phyloP scores from a whole-genome alignment of 2,888 invertebrate genomes.

The Drosophila neotestacea region DNA sequence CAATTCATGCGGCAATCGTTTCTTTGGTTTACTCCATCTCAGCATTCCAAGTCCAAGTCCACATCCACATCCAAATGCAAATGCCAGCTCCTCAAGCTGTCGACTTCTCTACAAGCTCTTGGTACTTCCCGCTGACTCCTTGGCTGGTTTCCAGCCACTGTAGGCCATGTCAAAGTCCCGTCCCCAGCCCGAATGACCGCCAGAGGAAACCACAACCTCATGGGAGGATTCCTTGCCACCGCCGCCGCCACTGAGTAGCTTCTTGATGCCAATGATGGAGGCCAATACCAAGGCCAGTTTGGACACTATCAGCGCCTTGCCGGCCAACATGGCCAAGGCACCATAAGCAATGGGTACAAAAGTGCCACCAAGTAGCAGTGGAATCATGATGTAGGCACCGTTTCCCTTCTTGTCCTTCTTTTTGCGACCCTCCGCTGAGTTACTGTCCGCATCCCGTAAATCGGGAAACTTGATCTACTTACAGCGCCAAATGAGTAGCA shows the following conservation, averaged over 20 bases:
- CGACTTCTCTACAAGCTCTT: constrained; percentile 72
- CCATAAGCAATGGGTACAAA: constrained; percentile 93
- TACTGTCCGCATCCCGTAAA: constrained; percentile 86
- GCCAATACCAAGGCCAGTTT: constrained; percentile 93
- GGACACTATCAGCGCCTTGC: constrained; percentile 94
- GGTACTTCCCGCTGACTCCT: constrained; percentile 67
- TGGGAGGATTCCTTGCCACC: constrained; percentile 88
- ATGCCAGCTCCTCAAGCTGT: constrained; percentile 57
- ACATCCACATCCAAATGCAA: constrained; percentile 52
- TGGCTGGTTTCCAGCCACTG: constrained; percentile 86
- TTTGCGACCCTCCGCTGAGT: constrained; percentile 87
- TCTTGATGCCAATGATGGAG: constrained; percentile 94
- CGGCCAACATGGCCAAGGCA: constrained; percentile 92
- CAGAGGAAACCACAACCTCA: constrained; percentile 90
- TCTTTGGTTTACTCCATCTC: constrained; percentile 66
- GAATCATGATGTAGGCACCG: constrained; percentile 91
- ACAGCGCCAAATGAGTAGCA: background rate
- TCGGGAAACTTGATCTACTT: constrained; percentile 90
- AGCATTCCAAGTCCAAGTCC: constrained; percentile 11
- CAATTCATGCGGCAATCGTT: constrained; percentile 71
- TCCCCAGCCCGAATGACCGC: constrained; percentile 91
- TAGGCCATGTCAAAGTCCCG: constrained; percentile 88
- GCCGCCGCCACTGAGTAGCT: constrained; percentile 89
- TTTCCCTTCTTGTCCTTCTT: constrained; percentile 87
- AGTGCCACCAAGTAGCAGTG: constrained; percentile 92